A percentile compares a stretch with the other conserved stretches of the same genome.
These are phyloP conservation scores for Amaurobius ferox DNA, from an alignment of 2,888 invertebrate genomes.

Conservation along the genomic window DNA sequence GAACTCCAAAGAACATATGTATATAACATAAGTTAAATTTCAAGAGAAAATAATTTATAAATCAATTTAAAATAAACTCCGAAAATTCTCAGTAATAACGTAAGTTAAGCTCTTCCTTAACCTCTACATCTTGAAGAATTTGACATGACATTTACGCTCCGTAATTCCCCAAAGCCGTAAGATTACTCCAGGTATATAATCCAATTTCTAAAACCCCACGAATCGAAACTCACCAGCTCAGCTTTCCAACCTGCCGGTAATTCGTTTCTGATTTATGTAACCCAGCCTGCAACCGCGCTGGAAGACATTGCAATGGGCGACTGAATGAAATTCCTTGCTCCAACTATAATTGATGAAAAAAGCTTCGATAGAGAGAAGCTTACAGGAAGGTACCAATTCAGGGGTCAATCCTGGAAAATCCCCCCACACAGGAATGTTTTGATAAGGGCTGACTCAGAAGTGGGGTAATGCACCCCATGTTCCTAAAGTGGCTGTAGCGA, in stretches of 20 bases:
- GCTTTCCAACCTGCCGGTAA: neutral
- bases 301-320: neutral
- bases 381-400: neutral
- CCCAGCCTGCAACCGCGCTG: neutral
- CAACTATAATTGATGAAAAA: slow-evolving; percentile 55
- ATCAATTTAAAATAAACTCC: too few relatives aligned
- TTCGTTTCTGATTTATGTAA: slow-evolving; percentile 3
- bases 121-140: too few relatives aligned
- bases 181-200: neutral
- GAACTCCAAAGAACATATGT: too few relatives aligned
- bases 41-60: too few relatives aligned
- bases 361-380: neutral
- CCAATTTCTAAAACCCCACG: neutral
- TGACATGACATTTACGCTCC: too few relatives aligned
- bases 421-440: slow-evolving; percentile 60
- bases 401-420: slow-evolving; percentile 42
- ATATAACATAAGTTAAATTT: too few relatives aligned
- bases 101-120: too few relatives aligned
- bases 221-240: neutral
- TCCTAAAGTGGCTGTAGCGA: slow-evolving; percentile 27
- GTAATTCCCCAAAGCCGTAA: too few relatives aligned
- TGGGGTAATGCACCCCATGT: slow-evolving; percentile 25
- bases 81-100: too few relatives aligned
- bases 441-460: slow-evolving; percentile 67
- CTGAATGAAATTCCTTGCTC: slow-evolving; percentile 44